Evolutionary conservation across 1,140 invertebrate species (phyloP).

Genomic region (Cryptotermes secundus): DNA sequence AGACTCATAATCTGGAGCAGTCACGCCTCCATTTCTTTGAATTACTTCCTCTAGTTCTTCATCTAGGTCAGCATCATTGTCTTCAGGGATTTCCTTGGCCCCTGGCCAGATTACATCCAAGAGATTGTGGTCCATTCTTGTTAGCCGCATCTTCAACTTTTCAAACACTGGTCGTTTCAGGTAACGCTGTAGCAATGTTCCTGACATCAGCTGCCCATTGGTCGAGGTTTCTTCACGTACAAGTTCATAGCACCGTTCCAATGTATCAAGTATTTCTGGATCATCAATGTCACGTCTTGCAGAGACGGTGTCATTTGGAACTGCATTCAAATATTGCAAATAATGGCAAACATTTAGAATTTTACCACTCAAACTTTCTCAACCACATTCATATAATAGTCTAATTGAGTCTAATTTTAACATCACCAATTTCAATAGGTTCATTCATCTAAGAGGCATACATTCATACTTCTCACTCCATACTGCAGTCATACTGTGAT

Average conservation of each 20-base stretch:
- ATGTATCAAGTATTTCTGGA: constrained; percentile 63
- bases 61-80: constrained; percentile 46
- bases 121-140: constrained; percentile 73
- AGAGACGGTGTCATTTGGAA: constrained; percentile 67
- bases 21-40: constrained; percentile 60
- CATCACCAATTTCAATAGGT: too few relatives aligned
- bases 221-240: constrained; percentile 60
- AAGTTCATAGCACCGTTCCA: constrained; percentile 71
- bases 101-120: constrained; percentile 81
- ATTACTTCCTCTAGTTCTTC: constrained; percentile 47
- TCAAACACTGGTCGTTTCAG: constrained; percentile 68
- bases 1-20: constrained; percentile 80
- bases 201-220: constrained; percentile 54
- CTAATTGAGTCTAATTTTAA: too few relatives aligned
- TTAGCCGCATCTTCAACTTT: constrained; percentile 64
- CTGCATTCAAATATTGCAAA: constrained; percentile 46
- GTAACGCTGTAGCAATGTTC: constrained; percentile 62
- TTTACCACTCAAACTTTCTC: not conserved
- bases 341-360: not conserved
- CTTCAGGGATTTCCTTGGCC: constrained; percentile 66
- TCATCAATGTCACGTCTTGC: constrained; percentile 66
- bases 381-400: too few relatives aligned
- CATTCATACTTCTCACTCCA: too few relatives aligned
- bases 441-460: too few relatives aligned
- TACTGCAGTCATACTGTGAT: too few relatives aligned